phyloP scores from a whole-genome alignment of 2,797 vertebrate species.

The Fringilla coelebs region DNA sequence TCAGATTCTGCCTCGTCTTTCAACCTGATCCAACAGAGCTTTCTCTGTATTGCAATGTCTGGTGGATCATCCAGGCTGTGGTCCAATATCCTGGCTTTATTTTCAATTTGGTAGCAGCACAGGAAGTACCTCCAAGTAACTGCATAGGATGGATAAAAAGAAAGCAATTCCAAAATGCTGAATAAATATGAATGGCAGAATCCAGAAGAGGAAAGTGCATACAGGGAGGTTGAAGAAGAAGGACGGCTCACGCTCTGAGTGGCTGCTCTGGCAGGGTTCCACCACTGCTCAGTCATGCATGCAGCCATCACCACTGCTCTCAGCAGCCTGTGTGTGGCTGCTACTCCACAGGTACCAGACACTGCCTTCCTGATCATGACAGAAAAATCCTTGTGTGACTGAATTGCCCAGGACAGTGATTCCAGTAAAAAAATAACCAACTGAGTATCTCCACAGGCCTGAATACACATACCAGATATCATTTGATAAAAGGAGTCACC shows the following conservation, averaged over 20 bases:
- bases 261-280: not conserved
- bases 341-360: not conserved
- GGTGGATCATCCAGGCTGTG: slow-evolving; percentile 8
- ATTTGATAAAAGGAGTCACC: not conserved
- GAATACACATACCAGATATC: not conserved
- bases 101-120: slow-evolving; percentile 21
- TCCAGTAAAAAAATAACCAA: not conserved
- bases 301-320: not conserved
- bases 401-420: not conserved
- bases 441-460: not conserved
- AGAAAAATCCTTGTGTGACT: not conserved
- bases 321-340: not conserved
- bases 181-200: not conserved
- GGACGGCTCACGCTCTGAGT: not conserved
- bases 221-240: not conserved
- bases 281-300: not conserved
- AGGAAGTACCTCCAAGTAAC: slow-evolving; percentile 1
- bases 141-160: not conserved
- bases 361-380: not conserved
- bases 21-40: not conserved
- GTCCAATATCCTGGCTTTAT: slow-evolving; percentile 37
- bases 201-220: not conserved
- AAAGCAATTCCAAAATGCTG: slow-evolving; percentile 12
- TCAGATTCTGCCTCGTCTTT: not conserved
- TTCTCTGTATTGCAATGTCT: not conserved